phyloP scores from a whole-genome alignment of 2,888 invertebrate species.

The Cephus pulcher region DNA sequence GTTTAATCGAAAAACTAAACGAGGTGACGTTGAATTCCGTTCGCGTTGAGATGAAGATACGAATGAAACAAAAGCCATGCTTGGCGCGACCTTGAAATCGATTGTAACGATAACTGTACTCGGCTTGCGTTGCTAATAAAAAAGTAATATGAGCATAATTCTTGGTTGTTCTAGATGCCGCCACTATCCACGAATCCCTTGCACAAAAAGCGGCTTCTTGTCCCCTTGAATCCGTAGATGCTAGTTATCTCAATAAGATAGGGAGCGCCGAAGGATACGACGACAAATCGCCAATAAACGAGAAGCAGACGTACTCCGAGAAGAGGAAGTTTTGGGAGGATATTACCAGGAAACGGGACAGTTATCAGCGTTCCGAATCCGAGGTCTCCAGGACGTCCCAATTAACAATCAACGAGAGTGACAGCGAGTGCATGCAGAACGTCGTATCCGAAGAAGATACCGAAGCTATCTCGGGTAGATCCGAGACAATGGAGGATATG shows the following conservation, averaged over 20 bases:
- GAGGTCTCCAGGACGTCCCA: slow-evolving; percentile 60
- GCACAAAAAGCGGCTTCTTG: slow-evolving; percentile 60
- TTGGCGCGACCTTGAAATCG: slow-evolving; percentile 14
- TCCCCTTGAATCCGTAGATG: slow-evolving; percentile 64
- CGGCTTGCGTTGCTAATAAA: slow-evolving; percentile 28
- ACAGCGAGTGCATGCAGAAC: slow-evolving; percentile 57
- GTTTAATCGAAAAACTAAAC: not conserved
- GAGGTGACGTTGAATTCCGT: slow-evolving; percentile 24
- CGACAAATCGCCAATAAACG: slow-evolving; percentile 46
- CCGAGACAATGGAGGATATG: slow-evolving; percentile 41
- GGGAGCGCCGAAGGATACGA: slow-evolving; percentile 23
- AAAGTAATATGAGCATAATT: slow-evolving; percentile 46
- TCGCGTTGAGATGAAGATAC: slow-evolving; percentile 37
- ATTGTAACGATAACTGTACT: slow-evolving; percentile 1
- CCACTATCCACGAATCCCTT: slow-evolving; percentile 60
- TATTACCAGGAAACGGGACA: slow-evolving; percentile 58
- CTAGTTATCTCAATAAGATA: slow-evolving; percentile 62
- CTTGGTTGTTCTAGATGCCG: slow-evolving; percentile 66
- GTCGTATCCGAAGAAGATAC: slow-evolving; percentile 48
- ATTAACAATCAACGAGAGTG: slow-evolving; percentile 59
- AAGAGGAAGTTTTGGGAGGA: slow-evolving; percentile 64
- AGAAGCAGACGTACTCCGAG: slow-evolving; percentile 62
- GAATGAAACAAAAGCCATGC: slow-evolving; percentile 31
- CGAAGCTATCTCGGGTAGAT: slow-evolving; percentile 24
- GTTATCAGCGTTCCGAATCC: slow-evolving; percentile 60